These are phyloP conservation scores for Epinephelus awoara DNA, from an alignment of 2,797 vertebrate species.

Conservation along the genomic window DNA sequence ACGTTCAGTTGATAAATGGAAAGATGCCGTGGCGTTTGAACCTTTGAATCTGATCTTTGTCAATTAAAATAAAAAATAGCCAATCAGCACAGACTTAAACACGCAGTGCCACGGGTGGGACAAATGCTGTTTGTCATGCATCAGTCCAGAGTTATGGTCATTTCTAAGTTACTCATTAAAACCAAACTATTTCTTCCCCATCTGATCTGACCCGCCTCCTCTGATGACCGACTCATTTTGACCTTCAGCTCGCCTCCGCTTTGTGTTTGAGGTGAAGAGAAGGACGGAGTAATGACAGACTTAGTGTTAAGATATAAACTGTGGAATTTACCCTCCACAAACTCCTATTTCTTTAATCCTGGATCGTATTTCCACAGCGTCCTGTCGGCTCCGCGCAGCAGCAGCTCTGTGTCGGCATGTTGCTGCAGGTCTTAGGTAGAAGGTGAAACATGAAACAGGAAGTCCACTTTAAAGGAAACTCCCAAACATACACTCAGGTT, in stretches of 20 bases:
- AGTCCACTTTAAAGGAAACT: slow-evolving; percentile 11
- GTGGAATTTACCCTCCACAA: background rate
- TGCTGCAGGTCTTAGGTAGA: slow-evolving; percentile 11
- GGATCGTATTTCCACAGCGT: slow-evolving; percentile 16
- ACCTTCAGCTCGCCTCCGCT: background rate
- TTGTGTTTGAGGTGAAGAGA: background rate
- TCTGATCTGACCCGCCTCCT: too few species aligned
- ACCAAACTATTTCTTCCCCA: too few species aligned
- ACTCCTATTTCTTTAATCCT: slow-evolving; percentile 14
- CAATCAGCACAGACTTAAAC: too few species aligned
- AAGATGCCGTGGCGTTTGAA: background rate
- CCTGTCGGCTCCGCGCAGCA: background rate
- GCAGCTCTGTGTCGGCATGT: background rate
- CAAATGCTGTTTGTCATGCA: too few species aligned
- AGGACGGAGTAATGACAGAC: background rate
- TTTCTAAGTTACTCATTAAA: too few species aligned
- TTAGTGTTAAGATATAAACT: background rate
- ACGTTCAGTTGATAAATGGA: background rate
- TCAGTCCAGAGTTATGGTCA: too few species aligned
- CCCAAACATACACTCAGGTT: background rate
- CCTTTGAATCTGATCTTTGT: too few species aligned
- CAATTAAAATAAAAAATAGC: too few species aligned
- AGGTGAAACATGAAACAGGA: slow-evolving; percentile 34
- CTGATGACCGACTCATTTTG: background rate
- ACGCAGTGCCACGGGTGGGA: too few species aligned